Evolutionary conservation across 2,797 vertebrate species (phyloP), one percentile per base, ranked within the genome.

Genomic region (Spizella passerina): DNA sequence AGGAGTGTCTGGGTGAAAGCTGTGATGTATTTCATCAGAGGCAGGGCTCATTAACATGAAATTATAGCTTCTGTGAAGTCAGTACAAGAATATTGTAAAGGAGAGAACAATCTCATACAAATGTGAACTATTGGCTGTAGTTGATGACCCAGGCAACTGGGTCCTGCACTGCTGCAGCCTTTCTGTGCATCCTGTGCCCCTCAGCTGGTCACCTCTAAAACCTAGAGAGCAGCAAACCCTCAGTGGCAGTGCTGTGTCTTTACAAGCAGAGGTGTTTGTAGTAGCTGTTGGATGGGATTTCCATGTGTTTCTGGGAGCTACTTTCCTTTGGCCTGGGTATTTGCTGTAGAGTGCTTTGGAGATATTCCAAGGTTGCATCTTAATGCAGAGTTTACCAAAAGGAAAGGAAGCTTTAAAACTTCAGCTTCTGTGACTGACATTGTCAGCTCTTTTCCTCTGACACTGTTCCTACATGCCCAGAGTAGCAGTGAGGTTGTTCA

Each of bases 401-500:
- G 16, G 22, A 47, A 68, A 60, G 19, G 21, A 64, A 47, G 46
- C n/a, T 84, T 84, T 68, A 36, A 23, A 49, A 6, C 49, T 59
- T 50, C 0, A 24, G 26, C 4, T 29, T 7, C 20, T 9, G 18
- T 70, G 64, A 34, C 52, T 85, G 68, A 24, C 19, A n/a, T 3
- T 9, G 34, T 38, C 32, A 61, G 17, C 34, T 7, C 61, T 57
- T 60, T 68, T 44, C 47, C 34, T 65, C 60, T 59, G 39, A 34
- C 30, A 7, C 30, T 75, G 30, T 60, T 86, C 53, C 38, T 75
- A 1, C 3, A 0, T 19, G 43, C 50, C 56, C 80, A n/a, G 73
- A 85, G 60, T 47, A 89, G 30, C 68, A 43, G 24, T 57, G 41
- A 76, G 47, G 43, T 83, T 90, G 27, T 69, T 84, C 73, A 66